Conservation (phyloP, 2,888 invertebrate species). For the Melinaea menophilus region DNA sequence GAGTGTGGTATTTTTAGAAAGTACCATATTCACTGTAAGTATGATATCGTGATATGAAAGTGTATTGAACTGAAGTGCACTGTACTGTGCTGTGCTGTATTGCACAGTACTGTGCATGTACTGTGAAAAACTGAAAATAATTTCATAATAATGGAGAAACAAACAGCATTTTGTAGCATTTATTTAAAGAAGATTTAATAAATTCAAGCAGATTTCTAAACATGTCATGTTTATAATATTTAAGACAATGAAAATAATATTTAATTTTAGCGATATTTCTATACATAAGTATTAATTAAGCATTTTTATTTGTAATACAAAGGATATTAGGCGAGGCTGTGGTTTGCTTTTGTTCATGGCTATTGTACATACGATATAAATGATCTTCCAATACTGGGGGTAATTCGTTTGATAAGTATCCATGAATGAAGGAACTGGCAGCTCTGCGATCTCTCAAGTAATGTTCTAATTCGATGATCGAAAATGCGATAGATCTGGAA, state of each 20-base stretch:
- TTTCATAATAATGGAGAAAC: no score
- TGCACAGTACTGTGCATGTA: no score
- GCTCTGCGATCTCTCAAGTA: conserved; percentile 21
- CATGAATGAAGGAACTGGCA: conserved; percentile 32
- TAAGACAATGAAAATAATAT: background rate
- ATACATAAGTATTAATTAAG: background rate
- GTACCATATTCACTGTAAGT: no score
- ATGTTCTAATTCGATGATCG: conserved; percentile 28
- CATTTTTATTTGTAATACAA: background rate
- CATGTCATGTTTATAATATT: no score
- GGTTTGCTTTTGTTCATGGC: background rate
- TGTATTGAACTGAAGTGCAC: no score
- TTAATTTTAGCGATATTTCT: background rate
- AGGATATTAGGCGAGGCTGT: background rate
- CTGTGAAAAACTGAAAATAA: no score
- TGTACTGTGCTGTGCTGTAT: no score
- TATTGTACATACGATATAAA: conserved; percentile 13
- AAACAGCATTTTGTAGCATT: no score
- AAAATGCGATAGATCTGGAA: conserved; percentile 35
- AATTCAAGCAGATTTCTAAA: no score
- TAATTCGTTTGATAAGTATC: conserved; percentile 38
- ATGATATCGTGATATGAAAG: no score
- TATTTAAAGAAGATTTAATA: no score
- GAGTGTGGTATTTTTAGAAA: no score
- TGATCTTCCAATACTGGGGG: conserved; percentile 33